Evolutionary conservation across 2,888 invertebrate genomes (phyloP).

Genomic region (Synanthedon andrenaeformis): DNA sequence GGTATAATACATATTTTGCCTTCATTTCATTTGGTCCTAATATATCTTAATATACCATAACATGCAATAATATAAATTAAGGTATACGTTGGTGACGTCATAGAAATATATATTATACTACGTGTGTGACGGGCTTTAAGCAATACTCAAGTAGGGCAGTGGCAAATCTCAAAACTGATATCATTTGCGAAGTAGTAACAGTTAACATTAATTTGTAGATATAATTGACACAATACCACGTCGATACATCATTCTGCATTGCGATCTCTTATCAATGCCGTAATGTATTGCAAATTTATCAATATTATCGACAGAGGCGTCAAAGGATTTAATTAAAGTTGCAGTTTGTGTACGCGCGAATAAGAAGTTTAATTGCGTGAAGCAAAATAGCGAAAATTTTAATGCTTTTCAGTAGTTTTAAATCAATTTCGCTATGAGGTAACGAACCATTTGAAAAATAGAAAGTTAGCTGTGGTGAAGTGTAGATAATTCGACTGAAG

Average conservation of each 20-base stretch:
- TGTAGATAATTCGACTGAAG: no score
- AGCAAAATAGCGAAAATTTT: not conserved
- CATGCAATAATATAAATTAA: no score
- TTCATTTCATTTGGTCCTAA: no score
- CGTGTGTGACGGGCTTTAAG: no score
- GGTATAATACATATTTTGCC: no score
- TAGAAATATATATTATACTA: no score
- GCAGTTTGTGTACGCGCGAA: not conserved
- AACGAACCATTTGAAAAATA: no score
- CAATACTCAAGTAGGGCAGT: not conserved
- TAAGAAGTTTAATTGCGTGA: not conserved
- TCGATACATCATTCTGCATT: slow-evolving; percentile 17
- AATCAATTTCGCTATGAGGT: no score
- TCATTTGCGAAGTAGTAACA: not conserved
- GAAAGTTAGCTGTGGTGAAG: no score
- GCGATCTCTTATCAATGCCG: slow-evolving; percentile 13
- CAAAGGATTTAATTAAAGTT: not conserved
- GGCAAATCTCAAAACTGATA: not conserved
- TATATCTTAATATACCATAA: no score
- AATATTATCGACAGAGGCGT: not conserved
- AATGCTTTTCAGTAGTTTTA: no score
- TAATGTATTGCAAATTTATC: slow-evolving; percentile 14
- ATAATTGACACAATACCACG: slow-evolving; percentile 11
- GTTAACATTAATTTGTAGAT: not conserved
- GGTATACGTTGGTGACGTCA: no score